Conservation (phyloP, 1,140 invertebrate species). For the Platyscapa corneri region DNA sequence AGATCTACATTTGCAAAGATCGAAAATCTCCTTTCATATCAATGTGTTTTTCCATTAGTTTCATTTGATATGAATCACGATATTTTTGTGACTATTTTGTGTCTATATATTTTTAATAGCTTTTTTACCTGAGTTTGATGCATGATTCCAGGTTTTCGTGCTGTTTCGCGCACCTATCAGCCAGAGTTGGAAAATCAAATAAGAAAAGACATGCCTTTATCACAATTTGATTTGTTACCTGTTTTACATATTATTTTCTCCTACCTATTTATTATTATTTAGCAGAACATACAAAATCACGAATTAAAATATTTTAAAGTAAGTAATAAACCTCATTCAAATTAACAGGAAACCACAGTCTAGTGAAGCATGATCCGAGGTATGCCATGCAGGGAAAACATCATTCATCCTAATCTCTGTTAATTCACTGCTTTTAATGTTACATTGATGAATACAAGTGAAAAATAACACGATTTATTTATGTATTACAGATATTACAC, state of each 20-base stretch:
- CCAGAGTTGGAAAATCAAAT: conserved; percentile 40
- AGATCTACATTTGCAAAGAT: conserved; percentile 10
- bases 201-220: conserved; percentile 45
- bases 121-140: conserved; percentile 67
- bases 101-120: conserved; percentile 59
- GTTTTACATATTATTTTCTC: conserved; percentile 54
- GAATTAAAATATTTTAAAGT: conserved; percentile 62
- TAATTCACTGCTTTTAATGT: conserved; percentile 74
- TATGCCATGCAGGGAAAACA: conserved; percentile 73
- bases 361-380: conserved; percentile 74
- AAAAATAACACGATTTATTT: conserved; percentile 57
- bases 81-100: conserved; percentile 52
- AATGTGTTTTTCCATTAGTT: conserved; percentile 46
- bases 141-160: conserved; percentile 72
- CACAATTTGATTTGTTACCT: conserved; percentile 54
- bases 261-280: conserved; percentile 60
- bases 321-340: conserved; percentile 71
- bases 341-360: conserved; percentile 73
- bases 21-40: conserved; percentile 24
- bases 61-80: conserved; percentile 43
- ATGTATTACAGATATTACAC: conserved; percentile 72
- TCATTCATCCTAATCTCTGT: conserved; percentile 74
- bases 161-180: conserved; percentile 62
- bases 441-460: conserved; percentile 49
- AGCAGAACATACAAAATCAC: conserved; percentile 67